These are phyloP conservation scores for Drosophila kuntzei DNA, from an alignment of 2,888 invertebrate species.

Conservation along the genomic window DNA sequence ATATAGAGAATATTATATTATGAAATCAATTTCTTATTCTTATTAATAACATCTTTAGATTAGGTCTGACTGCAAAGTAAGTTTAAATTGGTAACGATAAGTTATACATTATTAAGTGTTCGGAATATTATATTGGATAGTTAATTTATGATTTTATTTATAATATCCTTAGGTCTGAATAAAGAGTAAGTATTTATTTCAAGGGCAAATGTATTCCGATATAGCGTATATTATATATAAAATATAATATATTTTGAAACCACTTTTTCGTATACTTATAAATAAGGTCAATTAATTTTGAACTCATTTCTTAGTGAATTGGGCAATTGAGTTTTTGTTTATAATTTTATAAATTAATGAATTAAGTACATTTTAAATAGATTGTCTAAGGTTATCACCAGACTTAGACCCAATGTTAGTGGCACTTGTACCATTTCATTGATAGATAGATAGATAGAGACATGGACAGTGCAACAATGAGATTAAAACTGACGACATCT, in stretches of 20 bases:
- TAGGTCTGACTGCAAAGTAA: not conserved
- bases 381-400: conserved; percentile 43
- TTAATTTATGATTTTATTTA: too few relatives aligned
- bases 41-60: not conserved
- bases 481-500: conserved; percentile 56
- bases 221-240: not conserved
- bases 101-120: too few relatives aligned
- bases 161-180: too few relatives aligned
- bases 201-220: not conserved
- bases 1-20: conserved; percentile 83
- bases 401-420: conserved; percentile 18
- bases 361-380: conserved; percentile 25
- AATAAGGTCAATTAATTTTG: not conserved
- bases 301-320: conserved; percentile 12
- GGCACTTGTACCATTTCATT: conserved; percentile 20
- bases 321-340: conserved; percentile 18
- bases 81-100: not conserved
- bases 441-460: conserved; percentile 40
- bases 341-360: conserved; percentile 10
- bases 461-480: conserved; percentile 15
- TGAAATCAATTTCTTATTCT: conserved; percentile 43
- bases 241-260: not conserved
- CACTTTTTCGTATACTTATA: not conserved
- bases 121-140: too few relatives aligned
- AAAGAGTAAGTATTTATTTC: not conserved